These are phyloP conservation scores for Cyaniris semiargus DNA, from an alignment of 2,888 invertebrate genomes.

Conservation along the genomic window DNA sequence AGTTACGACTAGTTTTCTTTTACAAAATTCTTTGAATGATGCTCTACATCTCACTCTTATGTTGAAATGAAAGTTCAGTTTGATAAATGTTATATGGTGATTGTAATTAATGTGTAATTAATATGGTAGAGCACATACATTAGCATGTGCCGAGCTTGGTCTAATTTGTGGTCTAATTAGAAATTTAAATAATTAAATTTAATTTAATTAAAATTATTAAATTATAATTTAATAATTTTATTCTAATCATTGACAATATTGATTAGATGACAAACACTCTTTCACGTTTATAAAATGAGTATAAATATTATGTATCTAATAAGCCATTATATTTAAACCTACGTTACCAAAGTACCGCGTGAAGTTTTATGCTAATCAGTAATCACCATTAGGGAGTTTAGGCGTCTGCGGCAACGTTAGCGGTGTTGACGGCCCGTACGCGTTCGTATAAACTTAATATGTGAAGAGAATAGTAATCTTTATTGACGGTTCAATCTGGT, in stretches of 20 bases:
- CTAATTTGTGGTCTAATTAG: too few species aligned
- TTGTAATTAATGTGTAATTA: too few species aligned
- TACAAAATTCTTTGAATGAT: not conserved
- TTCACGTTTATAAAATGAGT: too few species aligned
- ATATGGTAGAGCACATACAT: too few species aligned
- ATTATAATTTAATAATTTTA: too few species aligned
- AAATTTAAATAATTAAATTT: too few species aligned
- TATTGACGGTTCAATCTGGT: not conserved
- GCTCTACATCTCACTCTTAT: not conserved
- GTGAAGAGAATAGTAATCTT: not conserved
- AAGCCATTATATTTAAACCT: not conserved
- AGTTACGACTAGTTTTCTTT: not conserved
- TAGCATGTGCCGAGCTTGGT: too few species aligned
- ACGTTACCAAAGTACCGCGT: not conserved
- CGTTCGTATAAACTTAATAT: not conserved
- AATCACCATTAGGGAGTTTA: conserved; percentile 9
- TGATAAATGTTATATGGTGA: too few species aligned
- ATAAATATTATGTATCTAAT: not conserved
- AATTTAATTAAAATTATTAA: too few species aligned
- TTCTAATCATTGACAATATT: too few species aligned
- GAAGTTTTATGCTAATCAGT: not conserved
- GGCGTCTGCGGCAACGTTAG: not conserved
- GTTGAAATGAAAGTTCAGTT: too few species aligned
- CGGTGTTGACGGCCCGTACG: not conserved
- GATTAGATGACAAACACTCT: too few species aligned